A percentile compares a stretch with the other conserved stretches of the same genome.
Evolutionary conservation across 2,797 vertebrate genomes (phyloP).

Genomic region (Echeneis naucrates): DNA sequence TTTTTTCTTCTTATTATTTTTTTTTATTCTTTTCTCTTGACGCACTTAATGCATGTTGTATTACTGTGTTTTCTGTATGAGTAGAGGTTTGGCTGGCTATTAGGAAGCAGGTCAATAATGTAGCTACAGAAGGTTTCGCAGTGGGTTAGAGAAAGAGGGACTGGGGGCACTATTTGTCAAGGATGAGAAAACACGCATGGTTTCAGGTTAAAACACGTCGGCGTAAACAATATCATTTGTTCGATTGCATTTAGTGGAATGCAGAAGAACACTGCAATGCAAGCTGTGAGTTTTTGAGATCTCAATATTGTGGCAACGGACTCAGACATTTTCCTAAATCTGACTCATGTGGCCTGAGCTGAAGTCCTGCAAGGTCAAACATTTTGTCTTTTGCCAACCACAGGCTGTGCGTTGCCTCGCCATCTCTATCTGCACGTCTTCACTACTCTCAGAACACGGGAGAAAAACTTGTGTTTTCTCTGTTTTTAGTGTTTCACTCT

Average conservation of each 20-base stretch:
- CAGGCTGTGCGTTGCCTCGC: constrained; percentile 59
- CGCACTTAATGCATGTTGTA: constrained; percentile 20
- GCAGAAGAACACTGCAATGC: constrained; percentile 14
- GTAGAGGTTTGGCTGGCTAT: constrained; percentile 55
- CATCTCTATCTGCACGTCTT: constrained; percentile 32
- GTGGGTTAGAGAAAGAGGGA: constrained; percentile 59
- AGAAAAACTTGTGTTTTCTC: constrained; percentile 16
- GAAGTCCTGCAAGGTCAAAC: constrained; percentile 72
- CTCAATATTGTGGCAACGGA: constrained; percentile 26
- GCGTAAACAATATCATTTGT: constrained; percentile 5
- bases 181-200: constrained; percentile 54
- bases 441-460: constrained; percentile 7
- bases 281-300: constrained; percentile 41
- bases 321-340: constrained; percentile 37
- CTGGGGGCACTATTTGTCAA: constrained; percentile 51
- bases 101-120: constrained; percentile 66
- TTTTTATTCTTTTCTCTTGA: constrained; percentile 19
- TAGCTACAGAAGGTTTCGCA: constrained; percentile 76
- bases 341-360: constrained; percentile 64
- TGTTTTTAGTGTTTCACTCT: constrained; percentile 16
- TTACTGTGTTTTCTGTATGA: constrained; percentile 32
- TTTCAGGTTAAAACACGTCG: constrained; percentile 43
- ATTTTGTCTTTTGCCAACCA: constrained; percentile 59
- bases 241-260: constrained; percentile 40
- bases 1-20: constrained; percentile 35